A percentile compares a stretch with the other conserved stretches of the same genome.
These are phyloP conservation scores for Bungarus multicinctus DNA, from an alignment of 2,113 vertebrate genomes.

Conservation along the genomic window DNA sequence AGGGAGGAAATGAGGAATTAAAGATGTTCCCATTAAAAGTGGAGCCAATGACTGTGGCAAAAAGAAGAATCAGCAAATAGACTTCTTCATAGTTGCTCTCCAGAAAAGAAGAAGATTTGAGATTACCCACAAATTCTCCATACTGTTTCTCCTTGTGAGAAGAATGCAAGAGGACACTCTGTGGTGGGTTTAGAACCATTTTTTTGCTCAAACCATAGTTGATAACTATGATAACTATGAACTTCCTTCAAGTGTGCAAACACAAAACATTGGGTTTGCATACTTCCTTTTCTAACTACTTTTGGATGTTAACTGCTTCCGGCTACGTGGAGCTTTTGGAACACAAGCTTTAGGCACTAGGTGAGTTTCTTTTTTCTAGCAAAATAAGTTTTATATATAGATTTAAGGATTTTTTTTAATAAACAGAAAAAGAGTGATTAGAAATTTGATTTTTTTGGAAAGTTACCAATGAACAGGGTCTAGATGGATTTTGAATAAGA, in stretches of 20 bases:
- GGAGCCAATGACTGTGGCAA: neutral
- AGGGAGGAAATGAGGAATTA: neutral
- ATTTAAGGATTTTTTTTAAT: neutral
- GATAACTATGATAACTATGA: too few relatives aligned
- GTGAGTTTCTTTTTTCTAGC: neutral
- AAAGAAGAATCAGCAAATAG: neutral
- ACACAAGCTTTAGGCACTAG: neutral
- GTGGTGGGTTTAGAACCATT: neutral
- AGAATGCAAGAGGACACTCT: neutral
- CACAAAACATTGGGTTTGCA: neutral
- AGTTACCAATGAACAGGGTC: neutral
- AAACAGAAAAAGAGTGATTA: neutral
- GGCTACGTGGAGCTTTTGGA: neutral
- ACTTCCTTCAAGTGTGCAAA: too few relatives aligned
- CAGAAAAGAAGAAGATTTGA: neutral
- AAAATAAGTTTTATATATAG: neutral
- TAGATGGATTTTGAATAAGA: neutral
- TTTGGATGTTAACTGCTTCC: neutral
- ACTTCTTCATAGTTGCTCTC: neutral
- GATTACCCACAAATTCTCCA: neutral
- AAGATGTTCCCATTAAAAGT: neutral
- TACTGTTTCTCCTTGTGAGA: neutral
- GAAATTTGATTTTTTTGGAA: neutral
- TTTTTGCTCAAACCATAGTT: neutral
- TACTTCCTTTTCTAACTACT: neutral